Conservation (phyloP, 2,113 vertebrate genomes). For the Vicugna pacos region DNA sequence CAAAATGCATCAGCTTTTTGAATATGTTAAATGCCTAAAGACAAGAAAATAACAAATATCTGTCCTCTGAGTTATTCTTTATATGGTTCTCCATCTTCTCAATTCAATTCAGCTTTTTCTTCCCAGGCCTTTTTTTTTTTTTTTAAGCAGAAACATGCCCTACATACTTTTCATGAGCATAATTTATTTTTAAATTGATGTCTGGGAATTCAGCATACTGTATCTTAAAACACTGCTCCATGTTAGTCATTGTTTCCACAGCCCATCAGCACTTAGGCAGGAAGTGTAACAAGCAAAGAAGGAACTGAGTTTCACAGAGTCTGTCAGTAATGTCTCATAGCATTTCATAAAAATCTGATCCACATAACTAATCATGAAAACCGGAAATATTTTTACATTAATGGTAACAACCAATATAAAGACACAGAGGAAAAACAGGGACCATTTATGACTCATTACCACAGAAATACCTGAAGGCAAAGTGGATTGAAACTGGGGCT, state of each 20-base stretch:
- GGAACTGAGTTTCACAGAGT: constrained; percentile 51
- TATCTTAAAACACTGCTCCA: constrained; percentile 76
- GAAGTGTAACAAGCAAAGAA: constrained; percentile 73
- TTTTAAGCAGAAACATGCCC: constrained; percentile 71
- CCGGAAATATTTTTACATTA: background rate
- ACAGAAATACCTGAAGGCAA: background rate
- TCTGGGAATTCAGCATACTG: constrained; percentile 76
- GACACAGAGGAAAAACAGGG: background rate
- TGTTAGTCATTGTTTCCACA: constrained; percentile 81
- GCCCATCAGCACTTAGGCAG: constrained; percentile 65
- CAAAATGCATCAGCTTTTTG: background rate
- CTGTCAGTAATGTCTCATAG: background rate
- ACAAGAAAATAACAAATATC: background rate
- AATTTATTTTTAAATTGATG: constrained; percentile 83
- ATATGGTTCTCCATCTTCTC: background rate
- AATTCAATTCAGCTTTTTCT: constrained; percentile 35
- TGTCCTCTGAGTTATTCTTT: constrained; percentile 10
- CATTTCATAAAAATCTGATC: constrained; percentile 9
- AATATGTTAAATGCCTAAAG: background rate
- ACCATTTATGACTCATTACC: background rate
- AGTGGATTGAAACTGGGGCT: background rate
- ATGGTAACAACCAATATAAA: background rate
- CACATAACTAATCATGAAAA: background rate
- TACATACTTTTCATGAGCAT: constrained; percentile 80
- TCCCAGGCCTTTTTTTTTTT: constrained; percentile 59